A percentile compares a stretch with the other conserved stretches of the same genome.
These are phyloP conservation scores for Diprion similis DNA, from an alignment of 1,140 invertebrate genomes.

Conservation along the genomic window DNA sequence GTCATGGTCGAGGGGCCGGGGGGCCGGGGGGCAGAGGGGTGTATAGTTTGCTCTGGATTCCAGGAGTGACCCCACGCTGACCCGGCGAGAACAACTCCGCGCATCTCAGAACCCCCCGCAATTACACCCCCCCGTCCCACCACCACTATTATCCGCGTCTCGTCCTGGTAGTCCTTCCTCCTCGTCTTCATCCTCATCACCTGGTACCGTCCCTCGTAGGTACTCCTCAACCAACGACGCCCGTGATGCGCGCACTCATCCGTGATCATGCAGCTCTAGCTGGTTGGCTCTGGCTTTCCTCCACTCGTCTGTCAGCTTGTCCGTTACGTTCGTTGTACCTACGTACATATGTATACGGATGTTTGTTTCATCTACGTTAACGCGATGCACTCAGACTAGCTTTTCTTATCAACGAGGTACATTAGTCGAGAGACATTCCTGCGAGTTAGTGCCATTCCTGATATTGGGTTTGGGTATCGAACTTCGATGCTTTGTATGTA, in stretches of 20 bases:
- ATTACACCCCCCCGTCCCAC: constrained; percentile 42
- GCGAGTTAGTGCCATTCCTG: too few relatives aligned
- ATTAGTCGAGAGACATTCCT: too few relatives aligned
- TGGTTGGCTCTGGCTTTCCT: too few relatives aligned
- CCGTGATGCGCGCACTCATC: constrained; percentile 3
- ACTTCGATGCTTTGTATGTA: too few relatives aligned
- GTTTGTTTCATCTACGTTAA: too few relatives aligned
- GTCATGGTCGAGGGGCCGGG: constrained; percentile 22
- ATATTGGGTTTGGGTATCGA: too few relatives aligned
- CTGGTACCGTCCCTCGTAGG: constrained; percentile 10
- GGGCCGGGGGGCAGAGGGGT: constrained; percentile 32
- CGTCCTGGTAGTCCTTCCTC: constrained; percentile 22
- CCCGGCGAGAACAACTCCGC: constrained; percentile 60
- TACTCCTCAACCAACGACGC: constrained; percentile 19
- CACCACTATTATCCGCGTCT: constrained; percentile 14
- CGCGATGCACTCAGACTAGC: too few relatives aligned
- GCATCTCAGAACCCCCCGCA: constrained; percentile 47
- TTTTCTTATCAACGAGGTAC: too few relatives aligned
- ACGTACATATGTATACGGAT: too few relatives aligned
- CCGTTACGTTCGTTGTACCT: too few relatives aligned
- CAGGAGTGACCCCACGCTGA: constrained; percentile 60
- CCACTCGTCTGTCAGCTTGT: too few relatives aligned
- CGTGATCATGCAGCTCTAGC: neutral
- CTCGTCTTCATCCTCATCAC: neutral
- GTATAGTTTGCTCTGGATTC: constrained; percentile 63